Percentiles rank a stretch among this genome's conserved stretches.
These are phyloP conservation scores for Trogon melanurus DNA, from an alignment of 2,113 vertebrate genomes.

Conservation along the genomic window DNA sequence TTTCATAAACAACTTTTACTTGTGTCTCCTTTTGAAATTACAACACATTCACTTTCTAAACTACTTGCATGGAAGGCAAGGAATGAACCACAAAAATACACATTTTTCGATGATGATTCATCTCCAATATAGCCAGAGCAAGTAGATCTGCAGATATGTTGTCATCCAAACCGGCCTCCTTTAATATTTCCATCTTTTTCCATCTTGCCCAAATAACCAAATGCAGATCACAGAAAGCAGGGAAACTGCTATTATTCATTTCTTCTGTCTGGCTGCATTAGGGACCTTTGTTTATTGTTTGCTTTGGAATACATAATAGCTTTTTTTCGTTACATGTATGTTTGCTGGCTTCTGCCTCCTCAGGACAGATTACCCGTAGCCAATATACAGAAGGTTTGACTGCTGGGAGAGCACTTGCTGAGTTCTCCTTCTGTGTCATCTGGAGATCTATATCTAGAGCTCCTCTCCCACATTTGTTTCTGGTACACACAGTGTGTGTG, in stretches of 20 bases:
- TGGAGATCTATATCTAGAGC: neutral
- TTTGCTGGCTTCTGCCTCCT: neutral
- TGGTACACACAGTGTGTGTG: too few species aligned
- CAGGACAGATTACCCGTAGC: neutral
- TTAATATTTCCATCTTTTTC: conserved; percentile 11
- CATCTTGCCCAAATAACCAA: neutral
- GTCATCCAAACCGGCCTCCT: neutral
- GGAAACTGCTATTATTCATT: neutral
- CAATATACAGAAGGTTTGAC: neutral
- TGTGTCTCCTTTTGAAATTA: neutral
- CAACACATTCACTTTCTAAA: neutral
- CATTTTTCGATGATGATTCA: neutral
- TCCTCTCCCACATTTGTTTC: neutral
- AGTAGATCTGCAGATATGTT: neutral
- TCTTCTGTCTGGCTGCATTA: conserved; percentile 7
- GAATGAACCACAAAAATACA: conserved; percentile 14
- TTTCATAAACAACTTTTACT: neutral
- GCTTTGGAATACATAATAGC: neutral
- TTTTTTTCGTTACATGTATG: neutral
- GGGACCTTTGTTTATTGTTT: conserved; percentile 2
- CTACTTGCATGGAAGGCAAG: conserved; percentile 11
- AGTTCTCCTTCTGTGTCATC: neutral
- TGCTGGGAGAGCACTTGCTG: neutral
- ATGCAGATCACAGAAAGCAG: neutral
- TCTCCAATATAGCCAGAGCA: neutral